Evolutionary conservation across 2,113 vertebrate genomes (phyloP), one percentile per base, ranked within the genome.

Genomic region (Lasiurus cinereus): DNA sequence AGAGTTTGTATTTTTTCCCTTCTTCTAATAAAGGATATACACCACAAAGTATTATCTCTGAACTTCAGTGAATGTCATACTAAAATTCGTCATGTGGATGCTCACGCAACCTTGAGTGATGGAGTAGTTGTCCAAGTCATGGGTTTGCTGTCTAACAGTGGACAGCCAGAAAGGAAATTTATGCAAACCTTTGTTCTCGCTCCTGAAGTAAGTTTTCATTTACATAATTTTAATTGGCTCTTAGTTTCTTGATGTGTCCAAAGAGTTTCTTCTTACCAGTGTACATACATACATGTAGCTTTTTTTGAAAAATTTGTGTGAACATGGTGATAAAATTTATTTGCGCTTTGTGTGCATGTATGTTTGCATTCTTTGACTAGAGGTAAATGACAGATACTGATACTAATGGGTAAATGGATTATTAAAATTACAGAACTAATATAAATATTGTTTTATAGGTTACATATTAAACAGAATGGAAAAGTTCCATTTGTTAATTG

Each of bases 151-250:
- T 99, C 99, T 2, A 99, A 99, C 97, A 99, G 98, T 1, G 99
- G 99, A 31, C 99, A 99, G 15, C 99, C 99, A 0, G 99, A 99
- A 99, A 99, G 99, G 97, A 99, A 99, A 96, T 99, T 99, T 97
- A 99, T 99, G 99, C 99, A 99, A 94, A 99, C 99, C 0, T 99
- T 99, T 98, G 99, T 99, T 72, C 99, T 99, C 64, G 99, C 99
- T 97, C 99, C 99, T 85, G 99, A 99, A 97, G 99, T 99, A 96
- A 97, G 98, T 98, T 29, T 95, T 74, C 5, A 12, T 52, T 93
- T 88, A 72, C 36, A 39, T 85, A 46, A 64, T 74, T 72, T 79
- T 79, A 46, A 52, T 91, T 92, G 31, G 29, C 43, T 80, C 16
- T 48, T 80, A 59, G 9, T 80, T 93, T 39, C 11, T 77, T 66